A percentile compares a stretch with the other conserved stretches of the same genome.
Conservation (phyloP, 53 echinoderm and acorn worm genomes). For the Stichopus horrens region DNA sequence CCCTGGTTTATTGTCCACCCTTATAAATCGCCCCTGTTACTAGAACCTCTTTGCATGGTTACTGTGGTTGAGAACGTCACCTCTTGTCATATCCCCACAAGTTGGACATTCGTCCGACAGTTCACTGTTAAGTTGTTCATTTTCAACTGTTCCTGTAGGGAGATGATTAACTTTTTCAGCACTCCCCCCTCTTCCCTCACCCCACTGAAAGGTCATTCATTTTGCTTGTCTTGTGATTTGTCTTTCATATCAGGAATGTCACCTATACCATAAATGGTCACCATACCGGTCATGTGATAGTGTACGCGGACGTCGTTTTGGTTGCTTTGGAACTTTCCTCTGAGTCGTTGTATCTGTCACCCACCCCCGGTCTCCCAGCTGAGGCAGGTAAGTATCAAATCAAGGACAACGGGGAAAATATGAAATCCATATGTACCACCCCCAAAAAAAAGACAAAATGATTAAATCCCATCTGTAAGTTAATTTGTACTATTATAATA, state of each 20-base stretch:
- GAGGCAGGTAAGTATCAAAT: conserved; percentile 71
- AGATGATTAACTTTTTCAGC: too few relatives aligned
- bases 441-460: not conserved
- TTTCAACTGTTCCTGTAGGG: too few relatives aligned
- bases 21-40: too few relatives aligned
- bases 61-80: too few relatives aligned
- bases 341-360: conserved; percentile 63
- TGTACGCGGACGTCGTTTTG: conserved; percentile 89
- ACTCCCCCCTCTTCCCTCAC: too few relatives aligned
- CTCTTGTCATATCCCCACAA: too few relatives aligned
- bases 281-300: conserved; percentile 87
- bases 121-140: too few relatives aligned
- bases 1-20: too few relatives aligned
- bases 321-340: conserved; percentile 79
- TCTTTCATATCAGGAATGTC: conserved; percentile 67
- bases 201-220: not conserved
- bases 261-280: conserved; percentile 84
- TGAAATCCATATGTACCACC: not conserved
- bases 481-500: too few relatives aligned
- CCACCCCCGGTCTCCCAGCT: conserved; percentile 94
- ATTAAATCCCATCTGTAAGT: too few relatives aligned
- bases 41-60: too few relatives aligned
- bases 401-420: not conserved
- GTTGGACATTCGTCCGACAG: too few relatives aligned
- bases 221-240: not conserved